Base-by-base conservation (phyloP, 2,888 invertebrate genomes). In the Euplagia quadripunctaria region DNA sequence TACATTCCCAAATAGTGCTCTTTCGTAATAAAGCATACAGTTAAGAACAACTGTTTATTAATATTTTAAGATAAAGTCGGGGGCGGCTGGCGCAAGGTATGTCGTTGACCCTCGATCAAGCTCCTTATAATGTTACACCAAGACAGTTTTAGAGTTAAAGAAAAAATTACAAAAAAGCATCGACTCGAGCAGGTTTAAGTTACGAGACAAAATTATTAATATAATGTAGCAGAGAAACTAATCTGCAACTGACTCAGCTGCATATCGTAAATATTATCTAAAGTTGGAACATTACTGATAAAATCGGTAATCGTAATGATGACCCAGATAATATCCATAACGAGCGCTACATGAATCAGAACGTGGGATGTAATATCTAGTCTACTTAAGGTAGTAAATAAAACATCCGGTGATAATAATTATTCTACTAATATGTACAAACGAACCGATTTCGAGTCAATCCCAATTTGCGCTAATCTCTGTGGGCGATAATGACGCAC, bases 401-500 rank as follows among this genome's bases (percentile, higher is more conserved):
- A 81, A 83, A 79, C 79, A 83, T 88, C 86, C 84, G 86, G 84
- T 87, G 85, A 89, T 87, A 84, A 86, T 82, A 84, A 86, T 82
- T 61, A 76, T 70, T 83, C 82, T 78, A 86, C 84, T 82, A 85
- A 89, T 88, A 87, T 84, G 87, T 83, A 49, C 76, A 74, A 82
- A 70, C 70, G 41, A 81, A 82, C 83, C 86, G 81, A 82, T 87
- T 87, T 86, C 84, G 73, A 83, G 84, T 82, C 86, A 79, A 80
- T 82, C 78, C 88, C 87, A 77, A 90, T 91, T 89, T 82, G 89
- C 81, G 41, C 83, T 85, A 87, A 87, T 77, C 71, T 70, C 78
- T 71, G 94, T 93, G 85, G 93, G 92, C 86, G 89, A 78, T 71
- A 75, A 87, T 92, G 94, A 92, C 92, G 91, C 91, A 91, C 87